These are phyloP conservation scores for Caenorhabditis drosophilae DNA, from an alignment of 2,888 invertebrate genomes.

Conservation along the genomic window DNA sequence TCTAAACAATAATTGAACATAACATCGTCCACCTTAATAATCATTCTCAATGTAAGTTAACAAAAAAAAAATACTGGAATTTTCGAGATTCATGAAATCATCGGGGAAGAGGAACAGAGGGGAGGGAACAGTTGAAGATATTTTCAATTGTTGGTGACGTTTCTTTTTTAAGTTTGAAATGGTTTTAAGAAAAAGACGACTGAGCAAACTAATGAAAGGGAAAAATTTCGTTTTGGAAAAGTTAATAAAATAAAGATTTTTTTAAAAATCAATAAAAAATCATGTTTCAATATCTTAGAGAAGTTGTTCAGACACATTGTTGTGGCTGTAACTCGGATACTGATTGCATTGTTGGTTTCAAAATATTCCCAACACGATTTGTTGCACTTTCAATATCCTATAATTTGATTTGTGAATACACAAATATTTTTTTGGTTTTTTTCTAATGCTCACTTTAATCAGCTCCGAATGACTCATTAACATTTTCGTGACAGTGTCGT, in stretches of 20 bases:
- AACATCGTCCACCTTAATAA: no score
- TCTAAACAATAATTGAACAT: no score
- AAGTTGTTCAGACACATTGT: slow-evolving; percentile 4
- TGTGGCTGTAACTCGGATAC: slow-evolving; percentile 25
- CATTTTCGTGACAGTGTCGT: slow-evolving; percentile 49
- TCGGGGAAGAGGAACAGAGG: no score
- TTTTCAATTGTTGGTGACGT: no score
- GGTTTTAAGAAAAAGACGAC: background rate
- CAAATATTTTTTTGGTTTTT: background rate
- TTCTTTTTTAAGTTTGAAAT: no score
- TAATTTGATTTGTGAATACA: slow-evolving; percentile 6
- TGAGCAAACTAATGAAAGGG: background rate
- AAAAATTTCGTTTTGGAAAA: background rate
- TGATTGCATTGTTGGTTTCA: slow-evolving; percentile 40
- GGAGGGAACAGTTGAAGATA: no score
- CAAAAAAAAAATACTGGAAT: no score
- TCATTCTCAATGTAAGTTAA: no score
- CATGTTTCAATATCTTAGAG: slow-evolving; percentile 7
- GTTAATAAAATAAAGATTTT: background rate
- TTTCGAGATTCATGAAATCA: no score
- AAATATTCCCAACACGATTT: slow-evolving; percentile 39
- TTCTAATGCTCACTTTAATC: slow-evolving; percentile 35
- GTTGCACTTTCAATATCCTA: slow-evolving; percentile 52
- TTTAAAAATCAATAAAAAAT: background rate
- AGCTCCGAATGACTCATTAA: slow-evolving; percentile 49